phyloP scores from a whole-genome alignment of 2,113 vertebrate genomes.

The Aptenodytes patagonicus region DNA sequence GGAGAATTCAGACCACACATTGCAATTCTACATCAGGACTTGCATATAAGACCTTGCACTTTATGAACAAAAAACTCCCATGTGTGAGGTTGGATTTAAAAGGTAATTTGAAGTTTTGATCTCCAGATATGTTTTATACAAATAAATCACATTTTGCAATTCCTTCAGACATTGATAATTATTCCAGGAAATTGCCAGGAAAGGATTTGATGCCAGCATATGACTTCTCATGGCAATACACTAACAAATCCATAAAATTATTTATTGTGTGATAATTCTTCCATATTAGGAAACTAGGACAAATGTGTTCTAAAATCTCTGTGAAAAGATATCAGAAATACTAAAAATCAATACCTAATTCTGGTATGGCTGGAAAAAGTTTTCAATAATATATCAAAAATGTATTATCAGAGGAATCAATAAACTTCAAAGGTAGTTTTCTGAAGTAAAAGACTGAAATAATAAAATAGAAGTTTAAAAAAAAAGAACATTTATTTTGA shows the following conservation, averaged over 20 bases:
- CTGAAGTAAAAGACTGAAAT: neutral
- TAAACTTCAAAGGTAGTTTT: neutral
- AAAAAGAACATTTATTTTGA: neutral
- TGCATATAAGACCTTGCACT: neutral
- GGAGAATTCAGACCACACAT: neutral
- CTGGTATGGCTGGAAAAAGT: neutral
- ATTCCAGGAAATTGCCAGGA: neutral
- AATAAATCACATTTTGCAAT: neutral
- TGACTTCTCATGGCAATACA: neutral
- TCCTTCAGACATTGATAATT: neutral
- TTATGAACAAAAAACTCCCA: neutral
- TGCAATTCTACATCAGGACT: neutral
- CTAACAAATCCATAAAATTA: neutral
- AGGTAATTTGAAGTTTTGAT: neutral
- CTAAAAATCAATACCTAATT: constrained; percentile 8
- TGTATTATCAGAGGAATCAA: neutral
- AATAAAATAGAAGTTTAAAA: neutral
- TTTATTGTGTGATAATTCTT: neutral
- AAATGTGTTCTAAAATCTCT: neutral
- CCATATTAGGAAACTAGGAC: neutral
- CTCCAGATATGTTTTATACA: neutral
- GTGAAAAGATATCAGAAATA: neutral
- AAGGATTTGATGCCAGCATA: neutral
- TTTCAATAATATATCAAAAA: neutral
- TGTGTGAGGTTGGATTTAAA: neutral